phyloP scores from a whole-genome alignment of 2,113 vertebrate species.

The Paradisaea rubra region DNA sequence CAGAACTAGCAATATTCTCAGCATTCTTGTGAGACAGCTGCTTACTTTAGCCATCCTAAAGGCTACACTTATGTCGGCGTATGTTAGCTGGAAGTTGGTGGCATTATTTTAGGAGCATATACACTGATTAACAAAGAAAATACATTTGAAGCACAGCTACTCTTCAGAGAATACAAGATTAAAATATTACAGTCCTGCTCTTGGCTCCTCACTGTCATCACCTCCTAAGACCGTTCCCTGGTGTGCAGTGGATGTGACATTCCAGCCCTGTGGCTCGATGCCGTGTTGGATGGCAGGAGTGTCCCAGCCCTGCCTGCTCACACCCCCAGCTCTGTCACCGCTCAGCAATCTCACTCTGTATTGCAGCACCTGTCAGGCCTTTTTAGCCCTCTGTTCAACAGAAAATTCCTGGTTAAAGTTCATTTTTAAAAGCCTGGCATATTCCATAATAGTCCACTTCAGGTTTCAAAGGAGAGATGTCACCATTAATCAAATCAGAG shows the following conservation, averaged over 20 bases:
- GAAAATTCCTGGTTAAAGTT: not conserved
- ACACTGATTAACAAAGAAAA: not conserved
- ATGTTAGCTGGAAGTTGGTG: not conserved
- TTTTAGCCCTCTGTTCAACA: not conserved
- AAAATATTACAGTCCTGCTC: not conserved
- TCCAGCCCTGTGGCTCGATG: not conserved
- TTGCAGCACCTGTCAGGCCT: not conserved
- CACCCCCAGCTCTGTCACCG: not conserved
- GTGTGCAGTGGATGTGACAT: not conserved
- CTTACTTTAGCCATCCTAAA: not conserved
- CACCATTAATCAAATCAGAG: not conserved
- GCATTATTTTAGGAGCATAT: not conserved
- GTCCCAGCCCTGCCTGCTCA: not conserved
- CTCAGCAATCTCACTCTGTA: not conserved
- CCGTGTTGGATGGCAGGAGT: accelerated
- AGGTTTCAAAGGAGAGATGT: not conserved
- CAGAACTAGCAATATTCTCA: not conserved
- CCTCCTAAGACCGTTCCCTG: not conserved
- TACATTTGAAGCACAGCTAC: not conserved
- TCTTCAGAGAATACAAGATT: not conserved
- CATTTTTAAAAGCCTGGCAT: not conserved
- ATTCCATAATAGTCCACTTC: not conserved
- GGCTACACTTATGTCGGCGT: not conserved
- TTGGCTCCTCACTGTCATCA: not conserved
- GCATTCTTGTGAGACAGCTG: not conserved